Conservation (phyloP, 2,888 invertebrate species). For the Hypselothyrea guttata region DNA sequence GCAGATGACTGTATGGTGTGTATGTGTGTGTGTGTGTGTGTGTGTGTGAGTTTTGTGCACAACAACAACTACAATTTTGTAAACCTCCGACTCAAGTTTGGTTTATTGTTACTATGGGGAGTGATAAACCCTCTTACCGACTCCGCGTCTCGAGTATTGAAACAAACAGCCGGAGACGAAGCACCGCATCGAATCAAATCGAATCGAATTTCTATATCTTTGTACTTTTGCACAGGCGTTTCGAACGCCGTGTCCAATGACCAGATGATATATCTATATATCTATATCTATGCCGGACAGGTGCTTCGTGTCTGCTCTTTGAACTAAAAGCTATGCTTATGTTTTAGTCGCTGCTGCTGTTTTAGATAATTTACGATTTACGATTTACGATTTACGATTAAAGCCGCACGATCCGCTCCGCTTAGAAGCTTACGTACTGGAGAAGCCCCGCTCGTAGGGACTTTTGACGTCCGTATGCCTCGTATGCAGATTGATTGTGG, state of each 20-base stretch:
- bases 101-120: constrained; percentile 30
- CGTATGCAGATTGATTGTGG: constrained; percentile 85
- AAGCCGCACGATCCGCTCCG: constrained; percentile 32
- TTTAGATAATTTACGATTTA: constrained; percentile 11
- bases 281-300: not conserved
- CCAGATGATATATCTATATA: not conserved
- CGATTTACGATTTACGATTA: constrained; percentile 42
- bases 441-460: constrained; percentile 80
- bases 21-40: constrained; percentile 41
- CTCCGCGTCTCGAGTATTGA: constrained; percentile 73
- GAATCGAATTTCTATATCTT: too few species aligned
- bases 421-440: constrained; percentile 70
- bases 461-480: constrained; percentile 83
- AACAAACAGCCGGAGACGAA: constrained; percentile 47
- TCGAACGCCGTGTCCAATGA: constrained; percentile 53
- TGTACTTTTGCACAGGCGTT: constrained; percentile 42
- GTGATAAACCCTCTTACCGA: constrained; percentile 78
- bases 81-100: constrained; percentile 63
- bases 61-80: constrained; percentile 78
- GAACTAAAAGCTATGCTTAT: constrained; percentile 75
- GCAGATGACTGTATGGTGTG: constrained; percentile 48
- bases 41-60: constrained; percentile 76
- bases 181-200: not conserved
- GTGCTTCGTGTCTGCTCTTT: constrained; percentile 29
- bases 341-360: constrained; percentile 65